Percentiles rank a stretch among this genome's conserved stretches.
phyloP scores from a whole-genome alignment of 2,113 vertebrate genomes.

The Myodes glareolus region DNA sequence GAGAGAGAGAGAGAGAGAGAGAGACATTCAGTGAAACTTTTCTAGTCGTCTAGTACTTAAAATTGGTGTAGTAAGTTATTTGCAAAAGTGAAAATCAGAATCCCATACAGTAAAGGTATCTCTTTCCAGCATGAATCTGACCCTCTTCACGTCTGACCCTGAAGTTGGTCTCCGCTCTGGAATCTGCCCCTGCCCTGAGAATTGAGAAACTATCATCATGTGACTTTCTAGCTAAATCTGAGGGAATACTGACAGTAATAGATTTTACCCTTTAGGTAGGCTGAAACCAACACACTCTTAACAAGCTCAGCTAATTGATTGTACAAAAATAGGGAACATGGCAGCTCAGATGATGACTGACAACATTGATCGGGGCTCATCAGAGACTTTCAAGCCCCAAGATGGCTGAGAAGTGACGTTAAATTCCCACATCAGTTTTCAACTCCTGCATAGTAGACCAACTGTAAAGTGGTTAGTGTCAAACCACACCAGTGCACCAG shows the following conservation, averaged over 20 bases:
- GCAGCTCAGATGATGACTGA: background rate
- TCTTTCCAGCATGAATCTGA: background rate
- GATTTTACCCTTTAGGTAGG: background rate
- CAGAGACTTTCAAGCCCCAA: background rate
- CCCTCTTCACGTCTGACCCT: background rate
- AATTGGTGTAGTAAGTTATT: background rate
- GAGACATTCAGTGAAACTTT: background rate
- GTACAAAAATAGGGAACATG: background rate
- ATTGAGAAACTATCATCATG: background rate
- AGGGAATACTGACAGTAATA: background rate
- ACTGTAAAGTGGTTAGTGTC: background rate
- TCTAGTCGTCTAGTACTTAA: background rate
- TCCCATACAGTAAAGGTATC: background rate
- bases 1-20: no score
- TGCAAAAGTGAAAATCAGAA: background rate
- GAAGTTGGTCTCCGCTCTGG: background rate
- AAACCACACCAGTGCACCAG: no score
- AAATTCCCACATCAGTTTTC: background rate
- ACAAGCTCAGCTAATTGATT: background rate
- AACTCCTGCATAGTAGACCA: background rate
- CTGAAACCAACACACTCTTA: background rate
- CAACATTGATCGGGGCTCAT: background rate
- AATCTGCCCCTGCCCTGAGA: background rate
- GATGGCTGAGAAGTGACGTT: background rate
- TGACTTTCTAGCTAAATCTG: background rate